These are phyloP conservation scores for Itoplectis maculator DNA, from an alignment of 2,888 invertebrate species.

Conservation along the genomic window DNA sequence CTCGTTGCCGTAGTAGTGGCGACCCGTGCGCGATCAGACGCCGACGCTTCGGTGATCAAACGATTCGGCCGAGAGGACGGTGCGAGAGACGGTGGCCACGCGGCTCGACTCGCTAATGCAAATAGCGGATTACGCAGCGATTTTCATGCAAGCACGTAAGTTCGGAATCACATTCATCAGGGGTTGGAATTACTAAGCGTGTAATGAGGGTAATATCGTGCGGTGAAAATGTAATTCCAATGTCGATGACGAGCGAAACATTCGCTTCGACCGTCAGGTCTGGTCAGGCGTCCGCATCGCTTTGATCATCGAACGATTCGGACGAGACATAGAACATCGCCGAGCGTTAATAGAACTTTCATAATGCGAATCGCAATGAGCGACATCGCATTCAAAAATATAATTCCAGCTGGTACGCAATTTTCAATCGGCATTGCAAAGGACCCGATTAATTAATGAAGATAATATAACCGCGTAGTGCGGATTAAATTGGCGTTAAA, in stretches of 20 bases:
- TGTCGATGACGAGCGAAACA: not conserved
- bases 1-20: not conserved
- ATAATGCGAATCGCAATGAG: not conserved
- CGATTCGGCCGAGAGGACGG: not conserved
- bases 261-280: no score
- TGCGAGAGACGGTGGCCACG: no score
- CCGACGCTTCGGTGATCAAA: slow-evolving; percentile 45
- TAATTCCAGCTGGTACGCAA: not conserved
- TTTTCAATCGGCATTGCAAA: not conserved
- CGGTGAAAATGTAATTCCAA: not conserved
- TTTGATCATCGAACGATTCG: slow-evolving; percentile 40
- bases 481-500: no score
- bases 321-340: not conserved
- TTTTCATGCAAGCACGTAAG: no score
- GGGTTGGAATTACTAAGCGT: no score
- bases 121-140: no score
- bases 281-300: not conserved
- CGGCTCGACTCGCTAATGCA: no score
- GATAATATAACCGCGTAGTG: not conserved
- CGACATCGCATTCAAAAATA: not conserved
- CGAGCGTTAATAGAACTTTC: slow-evolving; percentile 3
- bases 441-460: not conserved
- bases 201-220: not conserved
- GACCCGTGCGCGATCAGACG: not conserved
- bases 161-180: no score